These are phyloP conservation scores for Ectemnius lituratus DNA, from an alignment of 2,888 invertebrate genomes.

Conservation along the genomic window DNA sequence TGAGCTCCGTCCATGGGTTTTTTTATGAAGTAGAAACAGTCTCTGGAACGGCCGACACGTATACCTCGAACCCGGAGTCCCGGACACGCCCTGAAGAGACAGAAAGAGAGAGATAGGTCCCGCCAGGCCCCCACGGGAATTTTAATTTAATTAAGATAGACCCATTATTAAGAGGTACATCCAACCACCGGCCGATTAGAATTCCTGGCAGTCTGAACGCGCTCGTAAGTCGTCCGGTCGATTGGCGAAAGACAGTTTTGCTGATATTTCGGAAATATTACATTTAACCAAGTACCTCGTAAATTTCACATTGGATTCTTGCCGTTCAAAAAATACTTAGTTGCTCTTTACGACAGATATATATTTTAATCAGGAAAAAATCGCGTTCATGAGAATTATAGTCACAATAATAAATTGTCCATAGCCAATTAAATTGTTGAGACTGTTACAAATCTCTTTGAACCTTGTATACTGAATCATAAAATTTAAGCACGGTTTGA, in stretches of 20 bases:
- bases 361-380: too few species aligned
- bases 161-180: slow-evolving; percentile 67
- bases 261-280: background rate
- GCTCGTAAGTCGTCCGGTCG: slow-evolving; percentile 42
- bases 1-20: background rate
- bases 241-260: slow-evolving; percentile 4
- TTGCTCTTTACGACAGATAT: too few species aligned
- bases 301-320: background rate
- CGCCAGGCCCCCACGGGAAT: slow-evolving; percentile 64
- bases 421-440: too few species aligned
- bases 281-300: slow-evolving; percentile 5
- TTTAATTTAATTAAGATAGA: slow-evolving; percentile 76
- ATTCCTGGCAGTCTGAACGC: slow-evolving; percentile 44
- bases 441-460: too few species aligned
- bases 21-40: background rate
- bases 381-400: too few species aligned
- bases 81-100: slow-evolving; percentile 62
- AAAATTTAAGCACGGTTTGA: too few species aligned
- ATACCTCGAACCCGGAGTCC: slow-evolving; percentile 11
- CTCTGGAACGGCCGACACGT: background rate
- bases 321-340: background rate
- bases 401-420: too few species aligned
- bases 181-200: slow-evolving; percentile 51
- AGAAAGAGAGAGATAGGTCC: slow-evolving; percentile 6
- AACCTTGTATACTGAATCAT: too few species aligned